phyloP scores from a whole-genome alignment of 2,888 invertebrate genomes.

The Lepetodrilus schrolli region DNA sequence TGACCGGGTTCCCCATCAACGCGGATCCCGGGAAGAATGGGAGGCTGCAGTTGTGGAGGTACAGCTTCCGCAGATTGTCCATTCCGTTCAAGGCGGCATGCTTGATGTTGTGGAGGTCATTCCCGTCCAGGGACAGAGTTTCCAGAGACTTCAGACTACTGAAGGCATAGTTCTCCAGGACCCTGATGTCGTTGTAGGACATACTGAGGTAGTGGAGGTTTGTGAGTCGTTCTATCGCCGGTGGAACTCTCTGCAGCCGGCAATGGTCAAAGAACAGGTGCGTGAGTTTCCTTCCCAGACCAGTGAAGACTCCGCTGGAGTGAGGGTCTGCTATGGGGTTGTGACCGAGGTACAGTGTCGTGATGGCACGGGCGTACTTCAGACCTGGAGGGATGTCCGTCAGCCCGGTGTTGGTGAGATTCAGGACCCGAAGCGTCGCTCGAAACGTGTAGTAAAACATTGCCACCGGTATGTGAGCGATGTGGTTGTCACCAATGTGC shows the following conservation, averaged over 20 bases:
- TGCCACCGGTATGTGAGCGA: not conserved
- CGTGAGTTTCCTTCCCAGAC: not conserved
- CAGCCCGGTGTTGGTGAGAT: conserved; percentile 26
- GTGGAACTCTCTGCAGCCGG: not conserved
- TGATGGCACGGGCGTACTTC: conserved; percentile 4
- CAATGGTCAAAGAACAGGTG: conserved; percentile 16
- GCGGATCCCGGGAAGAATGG: conserved; percentile 24
- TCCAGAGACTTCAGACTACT: not conserved
- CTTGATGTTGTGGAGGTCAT: conserved; percentile 16
- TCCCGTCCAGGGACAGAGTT: conserved; percentile 5
- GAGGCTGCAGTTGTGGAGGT: conserved; percentile 4
- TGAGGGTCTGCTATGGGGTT: conserved; percentile 12
- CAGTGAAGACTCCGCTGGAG: conserved; percentile 3
- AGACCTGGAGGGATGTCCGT: conserved; percentile 8
- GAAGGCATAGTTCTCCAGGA: conserved; percentile 28
- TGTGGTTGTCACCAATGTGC: conserved; percentile 17
- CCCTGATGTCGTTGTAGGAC: conserved; percentile 1
- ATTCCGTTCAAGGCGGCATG: conserved; percentile 24
- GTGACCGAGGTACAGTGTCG: conserved; percentile 14
- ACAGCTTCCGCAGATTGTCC: not conserved
- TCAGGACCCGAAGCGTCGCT: conserved; percentile 16
- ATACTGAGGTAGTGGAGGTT: conserved; percentile 17
- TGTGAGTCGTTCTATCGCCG: not conserved
- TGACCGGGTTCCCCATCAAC: not conserved
- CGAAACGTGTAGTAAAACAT: not conserved